Percentiles rank a stretch among this genome's conserved stretches.
Evolutionary conservation across 2,888 invertebrate species (phyloP).

Genomic region (Crossocerus cetratus): DNA sequence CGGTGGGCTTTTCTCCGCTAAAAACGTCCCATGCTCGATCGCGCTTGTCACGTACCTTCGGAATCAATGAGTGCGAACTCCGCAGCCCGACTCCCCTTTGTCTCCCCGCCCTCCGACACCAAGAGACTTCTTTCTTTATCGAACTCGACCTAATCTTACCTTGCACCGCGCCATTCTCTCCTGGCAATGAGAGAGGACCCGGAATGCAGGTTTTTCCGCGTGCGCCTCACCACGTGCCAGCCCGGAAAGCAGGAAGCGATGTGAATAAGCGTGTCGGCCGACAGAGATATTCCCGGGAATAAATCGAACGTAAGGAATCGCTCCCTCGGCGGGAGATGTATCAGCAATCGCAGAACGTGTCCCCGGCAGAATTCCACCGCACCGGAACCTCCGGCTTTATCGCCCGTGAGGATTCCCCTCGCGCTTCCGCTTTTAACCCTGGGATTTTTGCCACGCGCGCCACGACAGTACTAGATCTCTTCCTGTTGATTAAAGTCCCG

Average conservation of each 20-base stretch:
- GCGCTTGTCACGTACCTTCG: constrained; percentile 54
- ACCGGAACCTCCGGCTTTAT: too few relatives aligned
- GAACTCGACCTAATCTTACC: background rate
- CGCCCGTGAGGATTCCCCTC: too few relatives aligned
- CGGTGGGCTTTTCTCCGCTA: constrained; percentile 7
- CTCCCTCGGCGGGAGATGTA: constrained; percentile 39
- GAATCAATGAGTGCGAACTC: constrained; percentile 64
- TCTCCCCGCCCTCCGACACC: constrained; percentile 22
- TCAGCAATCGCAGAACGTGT: background rate
- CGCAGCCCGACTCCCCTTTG: constrained; percentile 29
- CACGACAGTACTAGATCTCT: too few relatives aligned
- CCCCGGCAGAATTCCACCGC: too few relatives aligned
- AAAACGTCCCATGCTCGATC: constrained; percentile 47
- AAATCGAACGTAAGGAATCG: constrained; percentile 40
- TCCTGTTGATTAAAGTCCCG: too few relatives aligned
- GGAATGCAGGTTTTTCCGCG: background rate
- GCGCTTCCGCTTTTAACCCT: too few relatives aligned
- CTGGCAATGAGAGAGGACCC: background rate
- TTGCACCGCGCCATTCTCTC: background rate
- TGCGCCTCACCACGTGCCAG: too few relatives aligned
- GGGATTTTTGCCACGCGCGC: too few relatives aligned
- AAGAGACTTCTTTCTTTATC: constrained; percentile 8
- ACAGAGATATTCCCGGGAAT: background rate
- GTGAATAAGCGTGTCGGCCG: background rate
- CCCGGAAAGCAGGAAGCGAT: constrained; percentile 3